phyloP scores from a whole-genome alignment of 2,113 vertebrate species.

The Apaloderma vittatum region DNA sequence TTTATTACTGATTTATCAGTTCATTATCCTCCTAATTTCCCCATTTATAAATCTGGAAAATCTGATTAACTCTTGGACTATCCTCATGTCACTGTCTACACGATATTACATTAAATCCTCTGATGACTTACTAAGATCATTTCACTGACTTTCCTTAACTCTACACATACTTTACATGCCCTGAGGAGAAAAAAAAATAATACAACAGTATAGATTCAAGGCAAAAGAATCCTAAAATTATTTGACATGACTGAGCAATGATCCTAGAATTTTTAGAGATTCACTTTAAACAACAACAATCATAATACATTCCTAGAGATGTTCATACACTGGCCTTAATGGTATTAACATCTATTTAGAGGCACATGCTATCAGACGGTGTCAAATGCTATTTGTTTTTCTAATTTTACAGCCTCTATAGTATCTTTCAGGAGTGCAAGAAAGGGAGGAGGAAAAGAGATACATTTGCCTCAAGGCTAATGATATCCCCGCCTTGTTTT shows the following conservation, averaged over 20 bases:
- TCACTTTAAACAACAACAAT: background rate
- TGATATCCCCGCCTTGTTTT: rapidly evolving
- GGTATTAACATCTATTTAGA: background rate
- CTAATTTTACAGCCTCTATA: background rate
- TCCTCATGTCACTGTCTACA: constrained; percentile 71
- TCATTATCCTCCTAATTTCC: constrained; percentile 81
- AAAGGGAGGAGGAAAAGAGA: background rate
- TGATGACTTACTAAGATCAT: constrained; percentile 53
- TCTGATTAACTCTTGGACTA: constrained; percentile 78
- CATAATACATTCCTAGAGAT: background rate
- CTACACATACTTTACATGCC: background rate
- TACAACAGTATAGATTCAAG: background rate
- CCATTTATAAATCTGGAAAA: constrained; percentile 78
- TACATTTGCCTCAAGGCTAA: background rate
- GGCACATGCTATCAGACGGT: background rate
- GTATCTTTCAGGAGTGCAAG: background rate
- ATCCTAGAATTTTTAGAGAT: background rate
- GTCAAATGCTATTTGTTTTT: background rate
- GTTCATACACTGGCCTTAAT: background rate
- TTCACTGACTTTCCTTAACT: constrained; percentile 47
- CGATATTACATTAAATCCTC: constrained; percentile 67
- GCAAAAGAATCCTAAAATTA: background rate
- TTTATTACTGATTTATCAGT: constrained; percentile 83
- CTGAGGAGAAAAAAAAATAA: background rate
- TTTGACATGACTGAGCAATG: background rate